Evolutionary conservation across 2,113 vertebrate species (phyloP), one percentile per base, ranked within the genome.

Genomic region (Neopipo cinnamomea): DNA sequence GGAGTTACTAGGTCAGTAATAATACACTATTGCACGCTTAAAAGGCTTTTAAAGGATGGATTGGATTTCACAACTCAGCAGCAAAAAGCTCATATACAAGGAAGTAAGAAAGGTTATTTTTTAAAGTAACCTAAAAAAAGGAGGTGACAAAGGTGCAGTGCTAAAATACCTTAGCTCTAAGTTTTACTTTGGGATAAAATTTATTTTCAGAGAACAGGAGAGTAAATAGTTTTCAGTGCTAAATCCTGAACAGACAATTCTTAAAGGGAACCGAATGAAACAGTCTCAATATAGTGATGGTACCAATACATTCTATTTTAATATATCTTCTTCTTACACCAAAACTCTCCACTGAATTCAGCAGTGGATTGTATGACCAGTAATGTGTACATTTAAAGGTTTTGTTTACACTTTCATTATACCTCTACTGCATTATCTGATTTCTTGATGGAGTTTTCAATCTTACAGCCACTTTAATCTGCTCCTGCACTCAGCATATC

Each of bases 371-470:
- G 97, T 97, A 97, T 95, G 94, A 98, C 98, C 97, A 97, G 97
- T 96, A 97, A 92, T 98, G 98, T 98, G 94, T 98, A 97, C 95
- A 97, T 96, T 96, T 98, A 96, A 95, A 83, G 95, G 98, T 97
- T 99, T 98, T 99, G 98, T 99, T 99, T 99, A 98, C 97, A 95
- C 97, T 98, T 99, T 98, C 98, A 98, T 99, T 98, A 98, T 98
- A 98, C 95, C 95, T 98, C 97, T 96, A 95, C 97, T 97, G 96
- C 94, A 98, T 99, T 98, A 98, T 98, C 97, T 98, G 98, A 98
- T 96, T 97, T 97, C 97, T 98, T 97, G 97, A 97, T 98, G 97
- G 97, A 97, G 97, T 98, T 98, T 98, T 98, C 98, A 98, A 97
- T 98, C 98, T 98, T 97, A 93, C 14, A 98, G 97, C 91, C 95